Evolutionary conservation across 2,888 invertebrate species (phyloP).

Genomic region (Cosmopolites sordidus): DNA sequence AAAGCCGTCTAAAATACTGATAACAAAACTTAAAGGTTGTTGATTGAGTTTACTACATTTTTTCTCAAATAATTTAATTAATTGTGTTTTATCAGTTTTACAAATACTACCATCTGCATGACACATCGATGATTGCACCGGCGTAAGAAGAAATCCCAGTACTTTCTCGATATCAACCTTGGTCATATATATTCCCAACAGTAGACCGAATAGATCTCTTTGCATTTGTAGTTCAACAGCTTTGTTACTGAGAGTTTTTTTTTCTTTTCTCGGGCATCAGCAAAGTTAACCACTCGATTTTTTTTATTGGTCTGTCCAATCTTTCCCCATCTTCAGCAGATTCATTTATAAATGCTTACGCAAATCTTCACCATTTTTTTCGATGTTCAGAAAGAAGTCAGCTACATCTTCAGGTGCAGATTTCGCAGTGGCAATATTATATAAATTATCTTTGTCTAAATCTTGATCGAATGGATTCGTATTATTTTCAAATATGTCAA

Average conservation of each 20-base stretch:
- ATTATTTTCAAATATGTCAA: neutral
- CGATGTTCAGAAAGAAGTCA: conserved; percentile 19
- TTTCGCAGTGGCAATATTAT: conserved; percentile 18
- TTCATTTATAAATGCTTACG: neutral
- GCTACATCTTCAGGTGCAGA: conserved; percentile 13
- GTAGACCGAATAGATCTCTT: conserved; percentile 3
- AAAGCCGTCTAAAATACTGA: neutral
- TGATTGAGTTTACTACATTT: too few species aligned
- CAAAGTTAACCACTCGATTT: neutral
- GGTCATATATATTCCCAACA: neutral
- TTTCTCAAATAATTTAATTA: conserved; percentile 7
- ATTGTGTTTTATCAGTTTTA: conserved; percentile 2
- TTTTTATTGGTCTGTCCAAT: neutral
- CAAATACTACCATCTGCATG: conserved; percentile 2
- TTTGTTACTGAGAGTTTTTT: neutral
- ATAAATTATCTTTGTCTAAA: conserved; percentile 8
- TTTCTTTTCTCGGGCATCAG: neutral
- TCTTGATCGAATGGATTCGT: conserved; percentile 16
- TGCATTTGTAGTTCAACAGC: conserved; percentile 6
- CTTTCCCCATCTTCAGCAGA: neutral
- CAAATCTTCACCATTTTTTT: conserved; percentile 10
- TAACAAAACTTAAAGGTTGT: too few species aligned
- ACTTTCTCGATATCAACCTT: conserved; percentile 3
- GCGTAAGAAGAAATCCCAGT: neutral
- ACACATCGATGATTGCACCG: neutral